These are phyloP conservation scores for Solea solea DNA, from an alignment of 2,113 vertebrate species.

Conservation along the genomic window DNA sequence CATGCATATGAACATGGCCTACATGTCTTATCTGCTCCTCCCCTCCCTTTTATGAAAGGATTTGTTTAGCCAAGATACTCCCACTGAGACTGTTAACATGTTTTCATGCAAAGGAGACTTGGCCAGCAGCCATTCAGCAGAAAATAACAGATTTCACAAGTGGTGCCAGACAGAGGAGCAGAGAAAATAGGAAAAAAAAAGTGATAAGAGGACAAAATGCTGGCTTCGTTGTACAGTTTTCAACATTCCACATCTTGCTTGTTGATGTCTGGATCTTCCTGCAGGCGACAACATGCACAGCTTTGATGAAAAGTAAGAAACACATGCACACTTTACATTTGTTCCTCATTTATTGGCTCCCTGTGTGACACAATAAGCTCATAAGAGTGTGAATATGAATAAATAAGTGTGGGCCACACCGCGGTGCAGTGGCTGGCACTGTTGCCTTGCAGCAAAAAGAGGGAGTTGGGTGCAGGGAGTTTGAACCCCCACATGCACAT, in stretches of 20 bases:
- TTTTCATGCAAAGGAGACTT: neutral
- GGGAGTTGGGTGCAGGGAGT: no score
- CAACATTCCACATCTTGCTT: conserved; percentile 15
- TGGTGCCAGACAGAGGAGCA: neutral
- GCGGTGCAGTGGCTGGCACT: no score
- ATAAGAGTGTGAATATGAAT: neutral
- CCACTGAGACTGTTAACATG: neutral
- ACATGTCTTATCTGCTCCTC: conserved; percentile 7
- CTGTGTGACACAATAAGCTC: neutral
- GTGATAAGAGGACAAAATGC: conserved; percentile 5
- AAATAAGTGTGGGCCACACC: neutral
- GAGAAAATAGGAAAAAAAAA: neutral
- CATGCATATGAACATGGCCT: neutral
- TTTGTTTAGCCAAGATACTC: conserved; percentile 2
- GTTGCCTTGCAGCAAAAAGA: no score
- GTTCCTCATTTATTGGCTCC: neutral
- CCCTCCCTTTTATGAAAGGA: neutral
- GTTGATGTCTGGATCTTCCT: conserved; percentile 19
- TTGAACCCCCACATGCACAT: no score
- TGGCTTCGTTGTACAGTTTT: conserved; percentile 7
- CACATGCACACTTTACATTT: neutral
- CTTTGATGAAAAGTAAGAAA: conserved; percentile 19
- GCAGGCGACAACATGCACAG: conserved; percentile 1
- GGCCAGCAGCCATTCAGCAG: no score
- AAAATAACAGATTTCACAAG: conserved; percentile 9